Conservation (phyloP, 92 coral and sea anemone genomes). For the Epizoanthus stellaris region DNA sequence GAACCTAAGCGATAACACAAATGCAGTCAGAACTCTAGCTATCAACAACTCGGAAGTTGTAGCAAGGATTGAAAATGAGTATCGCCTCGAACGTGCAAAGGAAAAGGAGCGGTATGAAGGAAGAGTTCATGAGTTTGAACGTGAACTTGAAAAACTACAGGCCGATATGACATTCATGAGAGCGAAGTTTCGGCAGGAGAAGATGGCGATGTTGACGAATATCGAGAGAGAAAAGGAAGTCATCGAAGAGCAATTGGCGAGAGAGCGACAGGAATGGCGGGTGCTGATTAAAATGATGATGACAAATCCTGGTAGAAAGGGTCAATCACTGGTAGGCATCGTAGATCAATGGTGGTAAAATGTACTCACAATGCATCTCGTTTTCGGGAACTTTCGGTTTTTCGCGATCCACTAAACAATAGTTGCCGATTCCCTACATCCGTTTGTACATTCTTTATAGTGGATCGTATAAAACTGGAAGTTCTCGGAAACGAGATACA, state of each 20-base stretch:
- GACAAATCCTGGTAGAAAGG: background rate
- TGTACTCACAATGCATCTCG: too few relatives aligned
- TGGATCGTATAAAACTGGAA: too few relatives aligned
- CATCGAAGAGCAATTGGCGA: conserved; percentile 76
- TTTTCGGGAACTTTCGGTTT: too few relatives aligned
- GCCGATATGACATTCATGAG: conserved; percentile 65
- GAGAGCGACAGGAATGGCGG: conserved; percentile 83
- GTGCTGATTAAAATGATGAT: conserved; percentile 47
- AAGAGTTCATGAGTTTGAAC: conserved; percentile 60
- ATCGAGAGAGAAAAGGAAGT: conserved; percentile 82
- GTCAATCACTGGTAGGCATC: background rate
- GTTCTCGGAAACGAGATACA: too few relatives aligned
- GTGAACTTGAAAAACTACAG: conserved; percentile 68
- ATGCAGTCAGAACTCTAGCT: conserved; percentile 16
- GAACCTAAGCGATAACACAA: conserved; percentile 34
- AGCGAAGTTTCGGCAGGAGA: conserved; percentile 76
- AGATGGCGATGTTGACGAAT: conserved; percentile 65
- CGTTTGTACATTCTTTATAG: too few relatives aligned
- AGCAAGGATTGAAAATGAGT: conserved; percentile 68
- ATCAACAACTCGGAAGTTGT: conserved; percentile 50
- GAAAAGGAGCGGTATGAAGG: conserved; percentile 70
- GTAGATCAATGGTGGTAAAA: too few relatives aligned
- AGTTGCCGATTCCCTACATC: too few relatives aligned
- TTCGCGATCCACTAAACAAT: too few relatives aligned
- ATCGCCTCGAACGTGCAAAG: conserved; percentile 68